Conservation (phyloP, 2,888 invertebrate genomes). For the Argyresthia goedartella region DNA sequence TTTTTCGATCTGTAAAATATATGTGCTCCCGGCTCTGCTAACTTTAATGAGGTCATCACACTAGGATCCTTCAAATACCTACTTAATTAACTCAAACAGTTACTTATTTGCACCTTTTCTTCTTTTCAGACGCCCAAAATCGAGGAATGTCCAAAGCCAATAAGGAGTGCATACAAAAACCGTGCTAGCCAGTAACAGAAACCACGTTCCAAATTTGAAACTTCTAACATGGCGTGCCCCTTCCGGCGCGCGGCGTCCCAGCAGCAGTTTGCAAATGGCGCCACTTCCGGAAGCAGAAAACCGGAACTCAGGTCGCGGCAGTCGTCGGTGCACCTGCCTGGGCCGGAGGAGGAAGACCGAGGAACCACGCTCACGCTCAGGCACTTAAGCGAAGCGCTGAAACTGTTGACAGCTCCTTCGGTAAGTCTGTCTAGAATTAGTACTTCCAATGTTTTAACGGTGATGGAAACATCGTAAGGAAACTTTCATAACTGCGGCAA, state of each 20-base stretch:
- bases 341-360: conserved; percentile 73
- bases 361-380: conserved; percentile 80
- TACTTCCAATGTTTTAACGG: no score
- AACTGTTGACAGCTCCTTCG: conserved; percentile 84
- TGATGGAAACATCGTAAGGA: no score
- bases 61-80: no score
- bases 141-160: neutral
- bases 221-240: conserved; percentile 59
- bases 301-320: conserved; percentile 70
- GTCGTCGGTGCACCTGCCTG: conserved; percentile 74
- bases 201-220: neutral
- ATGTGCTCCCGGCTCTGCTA: no score
- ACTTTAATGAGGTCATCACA: no score
- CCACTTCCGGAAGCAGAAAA: conserved; percentile 43
- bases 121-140: neutral
- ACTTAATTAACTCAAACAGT: neutral
- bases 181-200: neutral
- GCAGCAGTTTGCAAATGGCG: conserved; percentile 64
- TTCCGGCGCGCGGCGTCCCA: conserved; percentile 70
- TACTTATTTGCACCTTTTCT: neutral
- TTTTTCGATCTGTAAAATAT: no score
- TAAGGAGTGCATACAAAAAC: neutral
- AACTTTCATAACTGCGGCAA: no score
- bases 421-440: conserved; percentile 67
- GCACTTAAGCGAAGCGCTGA: conserved; percentile 84